Evolutionary conservation across 2,888 invertebrate genomes (phyloP).

Genomic region (Troilus luridus): DNA sequence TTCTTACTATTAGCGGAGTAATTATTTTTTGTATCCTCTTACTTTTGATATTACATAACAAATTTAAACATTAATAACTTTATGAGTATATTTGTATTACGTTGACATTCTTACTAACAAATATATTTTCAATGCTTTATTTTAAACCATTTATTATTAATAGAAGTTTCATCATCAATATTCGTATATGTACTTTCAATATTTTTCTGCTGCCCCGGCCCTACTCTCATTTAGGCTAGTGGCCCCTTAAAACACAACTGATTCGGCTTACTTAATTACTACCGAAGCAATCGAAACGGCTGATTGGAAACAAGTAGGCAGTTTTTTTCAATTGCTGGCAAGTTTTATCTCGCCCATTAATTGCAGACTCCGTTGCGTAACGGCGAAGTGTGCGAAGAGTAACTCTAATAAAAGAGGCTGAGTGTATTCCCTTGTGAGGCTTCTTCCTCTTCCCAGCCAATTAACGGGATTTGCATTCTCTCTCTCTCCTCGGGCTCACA

Average conservation of each 20-base stretch:
- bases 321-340: neutral
- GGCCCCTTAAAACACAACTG: neutral
- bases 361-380: neutral
- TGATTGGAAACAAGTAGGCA: neutral
- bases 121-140: no score
- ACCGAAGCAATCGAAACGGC: neutral
- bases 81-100: no score
- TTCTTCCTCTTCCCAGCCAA: neutral
- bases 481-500: neutral
- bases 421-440: neutral
- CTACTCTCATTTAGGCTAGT: neutral
- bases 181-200: no score
- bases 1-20: no score
- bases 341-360: neutral
- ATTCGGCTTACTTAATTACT: neutral
- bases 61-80: no score
- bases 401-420: neutral
- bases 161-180: no score
- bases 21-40: no score
- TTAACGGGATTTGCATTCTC: constrained; percentile 9
- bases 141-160: no score
- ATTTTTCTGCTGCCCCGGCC: neutral
- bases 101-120: no score
- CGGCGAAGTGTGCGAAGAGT: neutral
- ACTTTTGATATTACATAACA: no score